These are phyloP conservation scores for Megalops cyprinoides DNA, from an alignment of 2,797 vertebrate species.

Conservation along the genomic window DNA sequence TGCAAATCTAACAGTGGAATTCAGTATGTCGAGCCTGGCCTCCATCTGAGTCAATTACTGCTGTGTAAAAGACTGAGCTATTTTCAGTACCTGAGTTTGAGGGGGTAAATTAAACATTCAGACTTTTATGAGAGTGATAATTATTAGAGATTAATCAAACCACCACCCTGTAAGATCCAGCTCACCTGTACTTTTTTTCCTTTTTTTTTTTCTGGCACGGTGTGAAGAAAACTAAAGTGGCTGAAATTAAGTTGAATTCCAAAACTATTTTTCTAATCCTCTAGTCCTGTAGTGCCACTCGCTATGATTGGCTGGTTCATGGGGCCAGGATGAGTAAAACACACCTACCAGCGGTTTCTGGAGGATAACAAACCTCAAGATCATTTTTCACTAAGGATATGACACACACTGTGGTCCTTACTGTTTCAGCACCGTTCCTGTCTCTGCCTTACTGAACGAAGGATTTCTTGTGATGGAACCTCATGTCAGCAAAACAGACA, in stretches of 20 bases:
- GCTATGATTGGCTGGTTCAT: not conserved
- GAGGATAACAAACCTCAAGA: not conserved
- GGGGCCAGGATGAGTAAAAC: not conserved
- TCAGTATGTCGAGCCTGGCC: not conserved
- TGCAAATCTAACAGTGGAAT: constrained; percentile 20
- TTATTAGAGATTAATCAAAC: constrained; percentile 9
- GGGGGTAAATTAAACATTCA: constrained; percentile 21
- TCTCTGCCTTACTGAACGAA: not conserved
- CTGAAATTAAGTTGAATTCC: not conserved
- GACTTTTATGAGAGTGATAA: constrained; percentile 17
- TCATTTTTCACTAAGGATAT: not conserved
- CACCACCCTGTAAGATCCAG: not conserved
- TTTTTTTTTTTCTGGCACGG: not conserved
- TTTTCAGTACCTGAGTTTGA: constrained; percentile 3
- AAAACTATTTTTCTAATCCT: not conserved
- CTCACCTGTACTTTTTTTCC: not conserved
- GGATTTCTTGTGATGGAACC: no score
- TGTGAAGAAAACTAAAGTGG: not conserved
- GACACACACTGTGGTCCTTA: not conserved
- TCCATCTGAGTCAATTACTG: constrained; percentile 13
- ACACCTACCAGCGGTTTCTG: not conserved
- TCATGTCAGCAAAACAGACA: no score
- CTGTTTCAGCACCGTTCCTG: not conserved
- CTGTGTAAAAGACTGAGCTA: not conserved
- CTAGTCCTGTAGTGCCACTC: not conserved